Evolutionary conservation across 2,888 invertebrate genomes (phyloP).

Genomic region (Gari tellinella): DNA sequence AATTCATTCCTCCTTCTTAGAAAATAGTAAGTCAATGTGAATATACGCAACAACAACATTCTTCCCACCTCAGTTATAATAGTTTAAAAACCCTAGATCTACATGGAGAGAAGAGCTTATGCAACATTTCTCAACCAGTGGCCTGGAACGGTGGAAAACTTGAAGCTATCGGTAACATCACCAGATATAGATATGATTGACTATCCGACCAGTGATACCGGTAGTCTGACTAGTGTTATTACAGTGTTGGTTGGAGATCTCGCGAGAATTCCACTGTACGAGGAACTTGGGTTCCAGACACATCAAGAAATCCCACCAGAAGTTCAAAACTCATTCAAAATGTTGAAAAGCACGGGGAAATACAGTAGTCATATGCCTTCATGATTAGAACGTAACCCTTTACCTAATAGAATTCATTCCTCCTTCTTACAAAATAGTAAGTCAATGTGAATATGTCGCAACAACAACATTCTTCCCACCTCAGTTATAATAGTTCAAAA

Average conservation of each 20-base stretch:
- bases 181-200: constrained; percentile 70
- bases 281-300: constrained; percentile 73
- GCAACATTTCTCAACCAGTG: constrained; percentile 81
- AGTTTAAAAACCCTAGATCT: constrained; percentile 79
- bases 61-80: constrained; percentile 65
- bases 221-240: constrained; percentile 66
- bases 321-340: constrained; percentile 60
- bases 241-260: constrained; percentile 71
- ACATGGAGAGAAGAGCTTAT: constrained; percentile 76
- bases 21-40: no score
- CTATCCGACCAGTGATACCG: constrained; percentile 70
- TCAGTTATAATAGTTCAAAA: constrained; percentile 77
- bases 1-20: no score
- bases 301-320: constrained; percentile 68
- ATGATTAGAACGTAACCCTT: no score
- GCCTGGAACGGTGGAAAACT: constrained; percentile 59
- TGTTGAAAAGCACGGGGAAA: constrained; percentile 26
- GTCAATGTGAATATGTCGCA: no score
- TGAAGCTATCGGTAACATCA: constrained; percentile 70
- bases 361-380: constrained; percentile 48
- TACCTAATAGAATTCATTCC: no score
- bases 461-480: constrained; percentile 34
- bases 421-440: no score
- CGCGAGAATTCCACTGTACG: constrained; percentile 73
- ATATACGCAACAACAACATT: constrained; percentile 38